These are phyloP conservation scores for Sphinx pinastri DNA, from an alignment of 2,888 invertebrate genomes.

Conservation along the genomic window DNA sequence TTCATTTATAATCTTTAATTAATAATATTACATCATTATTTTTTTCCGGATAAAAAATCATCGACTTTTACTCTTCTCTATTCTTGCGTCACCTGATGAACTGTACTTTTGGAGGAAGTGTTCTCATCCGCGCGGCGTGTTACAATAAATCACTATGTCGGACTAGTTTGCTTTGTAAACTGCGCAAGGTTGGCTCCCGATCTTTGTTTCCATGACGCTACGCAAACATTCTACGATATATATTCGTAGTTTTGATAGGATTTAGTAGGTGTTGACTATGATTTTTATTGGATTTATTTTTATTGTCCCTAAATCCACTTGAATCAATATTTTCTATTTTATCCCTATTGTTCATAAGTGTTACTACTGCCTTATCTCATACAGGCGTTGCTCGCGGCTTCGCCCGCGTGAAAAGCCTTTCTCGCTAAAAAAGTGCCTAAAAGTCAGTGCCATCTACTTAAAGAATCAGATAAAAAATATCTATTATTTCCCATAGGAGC, in stretches of 20 bases:
- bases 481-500: too few relatives aligned
- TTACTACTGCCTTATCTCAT: too few relatives aligned
- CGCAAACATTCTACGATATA: neutral
- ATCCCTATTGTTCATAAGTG: too few relatives aligned
- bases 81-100: conserved; percentile 7
- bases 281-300: neutral
- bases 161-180: conserved; percentile 49
- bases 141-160: conserved; percentile 57
- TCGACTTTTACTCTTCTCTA: neutral
- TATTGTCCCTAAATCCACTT: too few relatives aligned
- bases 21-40: neutral
- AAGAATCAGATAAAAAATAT: too few relatives aligned
- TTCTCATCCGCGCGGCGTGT: conserved; percentile 39
- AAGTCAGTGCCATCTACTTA: too few relatives aligned
- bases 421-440: too few relatives aligned
- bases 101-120: conserved; percentile 38
- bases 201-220: neutral
- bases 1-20: neutral
- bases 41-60: too few relatives aligned
- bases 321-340: too few relatives aligned
- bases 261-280: neutral
- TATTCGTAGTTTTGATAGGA: neutral
- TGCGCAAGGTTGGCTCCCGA: conserved; percentile 45
- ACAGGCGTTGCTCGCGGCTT: too few relatives aligned
- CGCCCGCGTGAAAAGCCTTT: too few relatives aligned